Conservation (phyloP, 2,797 vertebrate genomes). For the Coreius guichenoti region DNA sequence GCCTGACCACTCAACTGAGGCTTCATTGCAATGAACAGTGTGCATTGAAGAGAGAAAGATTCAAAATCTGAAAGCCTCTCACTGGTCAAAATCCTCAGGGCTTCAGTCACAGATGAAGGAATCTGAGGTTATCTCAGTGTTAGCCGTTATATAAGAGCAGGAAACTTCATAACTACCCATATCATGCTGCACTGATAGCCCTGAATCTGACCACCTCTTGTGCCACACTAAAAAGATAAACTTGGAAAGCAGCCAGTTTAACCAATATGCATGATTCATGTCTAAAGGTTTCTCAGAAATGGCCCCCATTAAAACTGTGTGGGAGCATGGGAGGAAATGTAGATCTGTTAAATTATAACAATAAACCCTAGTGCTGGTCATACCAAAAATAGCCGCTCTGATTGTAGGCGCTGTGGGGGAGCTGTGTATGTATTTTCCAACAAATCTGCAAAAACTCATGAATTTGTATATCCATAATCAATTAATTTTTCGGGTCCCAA, state of each 20-base stretch:
- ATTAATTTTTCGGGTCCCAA: background rate
- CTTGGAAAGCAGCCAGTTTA: constrained; percentile 16
- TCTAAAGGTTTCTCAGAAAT: constrained; percentile 24
- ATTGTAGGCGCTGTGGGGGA: background rate
- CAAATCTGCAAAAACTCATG: constrained; percentile 12
- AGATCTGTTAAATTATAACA: constrained; percentile 8
- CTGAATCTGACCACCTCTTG: constrained; percentile 19
- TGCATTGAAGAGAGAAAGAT: constrained; percentile 32
- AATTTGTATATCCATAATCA: constrained; percentile 20
- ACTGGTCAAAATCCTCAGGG: constrained; percentile 34
- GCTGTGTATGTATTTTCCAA: constrained; percentile 12
- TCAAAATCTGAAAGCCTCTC: constrained; percentile 34
- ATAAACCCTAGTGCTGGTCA: constrained; percentile 11
- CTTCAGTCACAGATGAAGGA: constrained; percentile 20
- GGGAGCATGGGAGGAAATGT: constrained; percentile 13
- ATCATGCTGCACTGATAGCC: constrained; percentile 16
- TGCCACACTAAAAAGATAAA: background rate
- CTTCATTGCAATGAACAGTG: constrained; percentile 34
- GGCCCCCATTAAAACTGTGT: background rate
- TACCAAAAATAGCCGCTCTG: constrained; percentile 26
- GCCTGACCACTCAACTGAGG: constrained; percentile 16
- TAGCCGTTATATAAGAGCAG: constrained; percentile 40
- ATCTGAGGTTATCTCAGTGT: constrained; percentile 27
- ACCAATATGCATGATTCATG: constrained; percentile 5
- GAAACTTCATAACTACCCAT: constrained; percentile 11